Evolutionary conservation across 2,113 vertebrate genomes (phyloP).

Genomic region (Picathartes gymnocephalus): DNA sequence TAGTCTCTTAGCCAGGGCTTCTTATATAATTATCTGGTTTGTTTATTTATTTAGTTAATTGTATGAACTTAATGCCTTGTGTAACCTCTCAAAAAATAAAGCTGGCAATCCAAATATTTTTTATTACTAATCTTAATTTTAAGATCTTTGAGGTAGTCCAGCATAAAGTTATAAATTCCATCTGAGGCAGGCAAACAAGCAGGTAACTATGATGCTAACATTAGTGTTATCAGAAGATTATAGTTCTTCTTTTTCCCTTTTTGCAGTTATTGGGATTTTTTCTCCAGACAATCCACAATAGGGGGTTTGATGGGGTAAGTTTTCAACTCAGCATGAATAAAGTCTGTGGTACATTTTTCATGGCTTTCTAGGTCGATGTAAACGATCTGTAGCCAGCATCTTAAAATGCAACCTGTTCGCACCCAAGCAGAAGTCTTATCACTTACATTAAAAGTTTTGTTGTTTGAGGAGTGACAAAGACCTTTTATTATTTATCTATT

Average conservation of each 20-base stretch:
- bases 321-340: not conserved
- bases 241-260: not conserved
- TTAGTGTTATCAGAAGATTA: not conserved
- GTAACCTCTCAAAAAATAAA: not conserved
- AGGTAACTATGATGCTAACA: not conserved
- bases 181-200: not conserved
- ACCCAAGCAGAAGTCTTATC: not conserved
- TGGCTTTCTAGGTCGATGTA: not conserved
- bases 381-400: not conserved
- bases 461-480: not conserved
- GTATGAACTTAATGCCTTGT: not conserved
- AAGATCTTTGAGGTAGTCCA: not conserved
- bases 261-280: not conserved
- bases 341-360: not conserved
- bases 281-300: not conserved
- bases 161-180: not conserved
- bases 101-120: not conserved
- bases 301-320: not conserved
- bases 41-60: not conserved
- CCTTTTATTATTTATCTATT: not conserved
- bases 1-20: not conserved
- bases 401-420: not conserved
- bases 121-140: not conserved
- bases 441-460: not conserved
- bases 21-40: not conserved